Conservation (phyloP, 2,797 vertebrate species). For the Atherinosoma microstoma region DNA sequence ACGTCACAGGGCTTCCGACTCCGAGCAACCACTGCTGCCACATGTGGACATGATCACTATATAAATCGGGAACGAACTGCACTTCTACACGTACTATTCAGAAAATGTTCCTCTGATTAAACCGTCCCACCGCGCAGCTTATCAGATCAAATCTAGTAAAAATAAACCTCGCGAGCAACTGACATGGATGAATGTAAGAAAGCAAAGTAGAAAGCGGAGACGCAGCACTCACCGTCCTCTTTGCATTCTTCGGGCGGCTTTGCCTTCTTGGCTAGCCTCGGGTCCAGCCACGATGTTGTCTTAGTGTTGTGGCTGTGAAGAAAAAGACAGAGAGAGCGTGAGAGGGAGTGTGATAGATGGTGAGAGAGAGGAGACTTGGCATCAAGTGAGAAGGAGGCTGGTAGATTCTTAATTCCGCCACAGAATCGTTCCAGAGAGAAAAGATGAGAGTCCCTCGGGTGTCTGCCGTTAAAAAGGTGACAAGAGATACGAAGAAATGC, state of each 20-base stretch:
- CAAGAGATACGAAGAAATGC: conserved; percentile 60
- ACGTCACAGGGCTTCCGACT: conserved; percentile 43
- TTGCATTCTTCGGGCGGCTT: conserved; percentile 99
- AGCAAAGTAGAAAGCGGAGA: conserved; percentile 25
- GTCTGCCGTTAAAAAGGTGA: conserved; percentile 51
- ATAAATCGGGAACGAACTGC: conserved; percentile 1
- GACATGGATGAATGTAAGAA: conserved; percentile 3
- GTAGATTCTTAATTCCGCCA: conserved; percentile 73
- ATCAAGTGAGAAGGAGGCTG: conserved; percentile 80
- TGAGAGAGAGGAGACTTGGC: conserved; percentile 66
- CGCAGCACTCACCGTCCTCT: conserved; percentile 93
- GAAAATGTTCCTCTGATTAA: conserved; percentile 6
- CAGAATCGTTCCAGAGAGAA: conserved; percentile 63
- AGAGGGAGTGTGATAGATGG: conserved; percentile 70
- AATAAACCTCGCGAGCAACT: conserved; percentile 36
- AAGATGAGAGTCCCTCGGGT: conserved; percentile 58
- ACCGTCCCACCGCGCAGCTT: conserved; percentile 12
- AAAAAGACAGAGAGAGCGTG: conserved; percentile 72
- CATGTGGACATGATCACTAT: conserved; percentile 1
- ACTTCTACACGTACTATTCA: neutral
- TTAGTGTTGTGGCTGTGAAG: conserved; percentile 99
- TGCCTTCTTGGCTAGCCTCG: conserved; percentile 97
- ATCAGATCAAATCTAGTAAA: conserved; percentile 20
- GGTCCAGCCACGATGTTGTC: conserved; percentile 99
- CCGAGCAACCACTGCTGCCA: conserved; percentile 16